These are phyloP conservation scores for Felis chaus DNA, from an alignment of 2,113 vertebrate species.

Conservation along the genomic window DNA sequence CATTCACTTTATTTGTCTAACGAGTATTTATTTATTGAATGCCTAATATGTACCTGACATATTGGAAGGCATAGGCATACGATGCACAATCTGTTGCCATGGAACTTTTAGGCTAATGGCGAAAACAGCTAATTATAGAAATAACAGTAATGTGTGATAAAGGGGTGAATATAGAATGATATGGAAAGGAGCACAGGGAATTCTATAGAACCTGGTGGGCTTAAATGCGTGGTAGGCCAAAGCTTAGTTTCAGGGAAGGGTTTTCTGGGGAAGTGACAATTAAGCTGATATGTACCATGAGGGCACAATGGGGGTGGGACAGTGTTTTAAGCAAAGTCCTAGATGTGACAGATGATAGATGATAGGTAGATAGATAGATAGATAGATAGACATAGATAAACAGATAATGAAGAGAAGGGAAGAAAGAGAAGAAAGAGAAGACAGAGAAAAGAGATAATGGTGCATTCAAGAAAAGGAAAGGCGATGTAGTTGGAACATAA, in stretches of 20 bases:
- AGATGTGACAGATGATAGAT: background rate
- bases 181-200: background rate
- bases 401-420: background rate
- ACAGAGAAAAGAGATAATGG: background rate
- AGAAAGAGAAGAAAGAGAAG: background rate
- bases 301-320: background rate
- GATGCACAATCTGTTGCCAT: background rate
- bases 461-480: background rate
- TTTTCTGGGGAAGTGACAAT: background rate
- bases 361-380: background rate
- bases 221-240: background rate
- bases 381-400: background rate
- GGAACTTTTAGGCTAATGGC: background rate
- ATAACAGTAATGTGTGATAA: background rate
- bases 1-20: constrained; percentile 24
- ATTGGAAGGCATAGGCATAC: background rate
- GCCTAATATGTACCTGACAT: background rate
- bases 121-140: background rate
- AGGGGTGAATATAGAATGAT: background rate
- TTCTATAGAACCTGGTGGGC: background rate
- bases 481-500: background rate
- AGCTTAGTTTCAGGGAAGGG: background rate
- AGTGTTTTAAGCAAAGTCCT: background rate
- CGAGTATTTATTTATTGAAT: constrained; percentile 29
- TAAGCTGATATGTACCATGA: background rate